These are phyloP conservation scores for Boulengeromyrus knoepffleri DNA, from an alignment of 2,113 vertebrate genomes.

Conservation along the genomic window DNA sequence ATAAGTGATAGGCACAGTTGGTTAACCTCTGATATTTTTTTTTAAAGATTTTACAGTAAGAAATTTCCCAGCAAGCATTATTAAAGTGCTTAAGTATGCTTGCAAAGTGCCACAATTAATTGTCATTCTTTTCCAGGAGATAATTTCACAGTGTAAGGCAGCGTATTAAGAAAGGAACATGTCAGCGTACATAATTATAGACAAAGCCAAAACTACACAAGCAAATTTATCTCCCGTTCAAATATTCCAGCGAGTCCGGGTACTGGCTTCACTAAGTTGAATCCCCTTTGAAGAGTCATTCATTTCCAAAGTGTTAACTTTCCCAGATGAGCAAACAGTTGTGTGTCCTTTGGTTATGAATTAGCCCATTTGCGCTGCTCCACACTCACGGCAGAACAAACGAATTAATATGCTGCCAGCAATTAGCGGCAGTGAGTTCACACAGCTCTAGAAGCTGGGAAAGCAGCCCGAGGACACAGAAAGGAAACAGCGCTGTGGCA, in stretches of 20 bases:
- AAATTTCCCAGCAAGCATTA: slow-evolving; percentile 18
- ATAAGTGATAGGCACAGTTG: slow-evolving; percentile 15
- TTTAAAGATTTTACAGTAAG: slow-evolving; percentile 25
- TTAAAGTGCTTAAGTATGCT: slow-evolving; percentile 19
- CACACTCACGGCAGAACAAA: background rate
- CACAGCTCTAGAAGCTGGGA: background rate
- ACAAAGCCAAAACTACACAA: slow-evolving; percentile 25
- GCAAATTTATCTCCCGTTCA: slow-evolving; percentile 25
- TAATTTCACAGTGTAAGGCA: slow-evolving; percentile 40
- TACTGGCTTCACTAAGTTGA: slow-evolving; percentile 8
- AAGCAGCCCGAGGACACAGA: background rate
- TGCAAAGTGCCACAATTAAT: slow-evolving; percentile 28
- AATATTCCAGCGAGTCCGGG: background rate
- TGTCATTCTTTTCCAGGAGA: slow-evolving; percentile 35
- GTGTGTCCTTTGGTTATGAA: slow-evolving; percentile 24
- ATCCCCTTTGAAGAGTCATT: slow-evolving; percentile 20
- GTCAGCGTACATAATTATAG: slow-evolving; percentile 29
- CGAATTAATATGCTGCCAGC: slow-evolving; percentile 16
- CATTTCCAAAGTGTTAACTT: slow-evolving; percentile 25
- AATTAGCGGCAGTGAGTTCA: background rate
- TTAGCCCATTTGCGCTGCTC: slow-evolving; percentile 10
- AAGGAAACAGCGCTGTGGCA: background rate
- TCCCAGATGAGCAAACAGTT: slow-evolving; percentile 25
- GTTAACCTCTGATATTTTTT: slow-evolving; percentile 9
- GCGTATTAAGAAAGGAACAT: slow-evolving; percentile 31